phyloP scores from a whole-genome alignment of 92 coral and sea anemone species.

The Ricordea florida region DNA sequence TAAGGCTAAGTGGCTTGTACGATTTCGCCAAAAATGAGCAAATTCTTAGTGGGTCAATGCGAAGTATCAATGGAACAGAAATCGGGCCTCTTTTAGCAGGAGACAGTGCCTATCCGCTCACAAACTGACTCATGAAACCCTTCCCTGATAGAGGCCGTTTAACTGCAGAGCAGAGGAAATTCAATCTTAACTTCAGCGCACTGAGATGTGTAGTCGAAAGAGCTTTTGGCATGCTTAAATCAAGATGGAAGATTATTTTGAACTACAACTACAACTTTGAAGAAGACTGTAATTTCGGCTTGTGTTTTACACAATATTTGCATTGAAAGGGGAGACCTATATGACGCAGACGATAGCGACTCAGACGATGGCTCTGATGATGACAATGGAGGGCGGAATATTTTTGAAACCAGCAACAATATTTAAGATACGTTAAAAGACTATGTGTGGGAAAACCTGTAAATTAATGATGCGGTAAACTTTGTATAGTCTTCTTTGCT shows the following conservation, averaged over 20 bases:
- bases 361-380: not conserved
- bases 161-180: conserved; percentile 5
- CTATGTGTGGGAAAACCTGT: conserved; percentile 9
- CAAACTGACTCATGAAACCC: conserved; percentile 47
- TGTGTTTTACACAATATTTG: conserved; percentile 35
- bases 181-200: conserved; percentile 28
- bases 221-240: conserved; percentile 46
- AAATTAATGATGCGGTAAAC: too few species aligned
- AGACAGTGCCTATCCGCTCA: conserved; percentile 56
- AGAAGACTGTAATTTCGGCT: conserved; percentile 25
- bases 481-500: too few species aligned
- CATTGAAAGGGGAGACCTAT: conserved; percentile 16
- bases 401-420: not conserved
- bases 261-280: conserved; percentile 19
- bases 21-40: too few species aligned
- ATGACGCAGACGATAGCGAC: conserved; percentile 12
- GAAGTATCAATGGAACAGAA: too few species aligned
- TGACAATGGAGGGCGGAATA: conserved; percentile 10
- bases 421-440: not conserved
- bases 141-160: conserved; percentile 27
- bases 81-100: conserved; percentile 49
- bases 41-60: conserved; percentile 1
- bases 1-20: too few species aligned
- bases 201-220: conserved; percentile 31
- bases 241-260: conserved; percentile 51